Conservation (phyloP, 2,113 vertebrate genomes). For the Chrysemys picta region DNA sequence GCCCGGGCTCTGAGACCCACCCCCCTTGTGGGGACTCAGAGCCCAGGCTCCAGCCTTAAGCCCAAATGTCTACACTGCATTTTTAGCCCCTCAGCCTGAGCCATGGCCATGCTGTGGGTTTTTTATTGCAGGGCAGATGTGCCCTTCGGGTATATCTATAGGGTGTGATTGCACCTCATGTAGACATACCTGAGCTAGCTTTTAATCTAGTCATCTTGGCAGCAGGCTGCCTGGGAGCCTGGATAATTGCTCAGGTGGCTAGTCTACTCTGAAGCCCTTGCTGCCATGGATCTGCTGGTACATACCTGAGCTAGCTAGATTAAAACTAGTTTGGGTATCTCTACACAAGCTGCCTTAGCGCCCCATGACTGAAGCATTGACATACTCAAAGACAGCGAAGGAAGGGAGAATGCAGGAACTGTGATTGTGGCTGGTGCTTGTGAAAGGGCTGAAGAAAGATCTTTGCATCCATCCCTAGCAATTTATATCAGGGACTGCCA, state of each 20-base stretch:
- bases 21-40: not conserved
- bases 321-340: not conserved
- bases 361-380: not conserved
- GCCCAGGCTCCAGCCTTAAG: not conserved
- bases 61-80: not conserved
- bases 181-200: not conserved
- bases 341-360: not conserved
- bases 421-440: not conserved
- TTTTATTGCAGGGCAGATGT: not conserved
- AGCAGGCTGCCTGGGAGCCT: not conserved
- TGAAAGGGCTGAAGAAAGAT: not conserved
- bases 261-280: not conserved
- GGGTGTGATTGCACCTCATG: not conserved
- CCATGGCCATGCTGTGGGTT: not conserved
- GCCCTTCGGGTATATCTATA: not conserved
- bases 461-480: not conserved
- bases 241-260: no score
- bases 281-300: not conserved
- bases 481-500: not conserved
- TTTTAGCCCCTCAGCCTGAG: not conserved
- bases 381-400: not conserved
- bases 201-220: not conserved
- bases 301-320: not conserved
- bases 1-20: not conserved
- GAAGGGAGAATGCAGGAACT: not conserved